phyloP scores from a whole-genome alignment of 2,797 vertebrate species.

The Hafferia zeledoni region DNA sequence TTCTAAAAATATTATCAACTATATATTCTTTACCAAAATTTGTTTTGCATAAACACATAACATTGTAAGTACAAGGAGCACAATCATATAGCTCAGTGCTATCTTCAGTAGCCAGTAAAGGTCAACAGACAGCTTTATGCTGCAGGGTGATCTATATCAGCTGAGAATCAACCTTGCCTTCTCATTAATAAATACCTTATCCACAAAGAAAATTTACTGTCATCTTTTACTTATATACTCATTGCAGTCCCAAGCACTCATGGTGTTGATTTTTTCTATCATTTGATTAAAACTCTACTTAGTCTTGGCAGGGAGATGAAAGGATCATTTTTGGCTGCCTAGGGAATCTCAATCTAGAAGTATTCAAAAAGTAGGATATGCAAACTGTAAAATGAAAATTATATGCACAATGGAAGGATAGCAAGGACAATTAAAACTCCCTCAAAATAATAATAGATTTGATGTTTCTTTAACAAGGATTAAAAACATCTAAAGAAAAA shows the following conservation, averaged over 20 bases:
- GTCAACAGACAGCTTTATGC: background rate
- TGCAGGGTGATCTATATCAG: background rate
- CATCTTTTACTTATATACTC: rapidly evolving
- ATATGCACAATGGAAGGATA: background rate
- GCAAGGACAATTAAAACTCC: rapidly evolving
- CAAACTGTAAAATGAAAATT: background rate
- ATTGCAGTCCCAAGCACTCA: background rate
- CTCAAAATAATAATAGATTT: background rate
- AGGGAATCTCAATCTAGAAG: background rate
- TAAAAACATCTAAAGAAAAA: background rate
- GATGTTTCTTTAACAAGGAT: background rate
- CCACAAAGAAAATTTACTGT: background rate
- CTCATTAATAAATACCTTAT: background rate
- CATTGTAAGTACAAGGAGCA: background rate
- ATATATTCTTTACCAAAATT: background rate
- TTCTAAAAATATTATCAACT: background rate
- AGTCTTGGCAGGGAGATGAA: background rate
- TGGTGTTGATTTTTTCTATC: background rate
- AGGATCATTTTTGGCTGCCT: background rate
- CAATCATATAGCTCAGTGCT: background rate
- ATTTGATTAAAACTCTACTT: background rate
- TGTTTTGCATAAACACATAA: background rate
- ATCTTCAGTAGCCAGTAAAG: background rate
- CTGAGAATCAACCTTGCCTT: background rate
- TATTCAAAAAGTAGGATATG: background rate